Base-by-base conservation (phyloP, 2,888 invertebrate species). In the Beris chalybata region DNA sequence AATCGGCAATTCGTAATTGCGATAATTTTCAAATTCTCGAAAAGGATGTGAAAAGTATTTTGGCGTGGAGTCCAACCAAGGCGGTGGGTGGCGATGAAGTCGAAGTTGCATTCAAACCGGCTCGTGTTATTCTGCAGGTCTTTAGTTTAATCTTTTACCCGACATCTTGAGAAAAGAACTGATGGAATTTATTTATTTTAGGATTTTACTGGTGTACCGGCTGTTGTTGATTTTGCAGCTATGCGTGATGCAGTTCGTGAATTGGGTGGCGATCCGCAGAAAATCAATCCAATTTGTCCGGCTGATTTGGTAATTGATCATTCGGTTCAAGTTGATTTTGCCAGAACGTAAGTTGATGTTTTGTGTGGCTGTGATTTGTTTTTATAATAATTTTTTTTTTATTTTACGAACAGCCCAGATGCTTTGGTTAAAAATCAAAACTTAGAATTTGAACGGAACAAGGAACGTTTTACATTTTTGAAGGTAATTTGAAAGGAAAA, bases 251-350 rank as follows among this genome's bases (percentile, higher is more conserved):
- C 97, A 0, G 94, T 99, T 0, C 87, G 90, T 72, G 82, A 84
- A 29, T 82, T 98, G 4, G 92, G 92, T 0, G 97, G 96, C 0
- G 86, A 97, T 82, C 92, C 97, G 0, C 86, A 94, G 73, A 91
- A 90, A 79, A 97, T 99, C 75, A 98, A 99, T 83, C 98, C 98
- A 0, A 89, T 94, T 67, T 98, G 97, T 75, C 97, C 98, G 0
- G 95, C 96, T 0, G 98, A 99, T 82, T 85, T 99, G 71, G 97
- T 99, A 50, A 97, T 99, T 66, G 99, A 99, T 81, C 98, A 99
- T 78, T 97, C 97, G 0, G 91, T 99, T 55, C 97, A 98, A 82
- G 98, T 97, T 32, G 98, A 99, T 82, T 95, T 93, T 78, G 87
- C 89, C 4, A 85, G 92, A 78, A 82, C 84, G 89, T 90, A 82